Percentiles rank a stretch among this genome's conserved stretches.
These are phyloP conservation scores for Sebastes itinus DNA, from an alignment of 2,797 vertebrate genomes.

Conservation along the genomic window DNA sequence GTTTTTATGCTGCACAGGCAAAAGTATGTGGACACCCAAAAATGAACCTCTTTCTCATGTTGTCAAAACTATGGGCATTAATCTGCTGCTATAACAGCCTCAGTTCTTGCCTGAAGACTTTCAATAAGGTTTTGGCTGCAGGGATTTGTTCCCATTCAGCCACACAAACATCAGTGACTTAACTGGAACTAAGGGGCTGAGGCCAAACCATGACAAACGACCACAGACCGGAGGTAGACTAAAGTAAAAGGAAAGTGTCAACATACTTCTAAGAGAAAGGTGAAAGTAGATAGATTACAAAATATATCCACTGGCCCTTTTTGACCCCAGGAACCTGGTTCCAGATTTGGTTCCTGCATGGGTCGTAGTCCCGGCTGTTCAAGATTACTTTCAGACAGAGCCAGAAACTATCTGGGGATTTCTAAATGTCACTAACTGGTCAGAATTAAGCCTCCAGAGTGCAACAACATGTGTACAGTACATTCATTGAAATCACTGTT, in stretches of 20 bases:
- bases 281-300: neutral
- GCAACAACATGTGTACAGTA: neutral
- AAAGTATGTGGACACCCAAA: neutral
- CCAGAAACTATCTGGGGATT: neutral
- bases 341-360: neutral
- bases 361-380: neutral
- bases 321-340: neutral
- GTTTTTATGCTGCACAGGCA: neutral
- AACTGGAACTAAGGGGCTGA: neutral
- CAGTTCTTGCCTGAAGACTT: neutral
- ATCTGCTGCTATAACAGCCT: neutral
- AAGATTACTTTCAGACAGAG: fast-evolving
- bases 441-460: too few relatives aligned
- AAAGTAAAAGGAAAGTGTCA: neutral
- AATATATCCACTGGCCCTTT: neutral
- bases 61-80: neutral
- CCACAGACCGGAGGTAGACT: neutral
- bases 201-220: neutral
- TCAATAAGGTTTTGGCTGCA: neutral
- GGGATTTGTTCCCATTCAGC: neutral
- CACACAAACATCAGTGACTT: neutral
- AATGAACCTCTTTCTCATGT: neutral
- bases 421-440: neutral
- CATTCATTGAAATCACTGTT: neutral
- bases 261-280: neutral